Evolutionary conservation across 2,888 invertebrate species (phyloP).

Genomic region (Flabesymbios commensalis): DNA sequence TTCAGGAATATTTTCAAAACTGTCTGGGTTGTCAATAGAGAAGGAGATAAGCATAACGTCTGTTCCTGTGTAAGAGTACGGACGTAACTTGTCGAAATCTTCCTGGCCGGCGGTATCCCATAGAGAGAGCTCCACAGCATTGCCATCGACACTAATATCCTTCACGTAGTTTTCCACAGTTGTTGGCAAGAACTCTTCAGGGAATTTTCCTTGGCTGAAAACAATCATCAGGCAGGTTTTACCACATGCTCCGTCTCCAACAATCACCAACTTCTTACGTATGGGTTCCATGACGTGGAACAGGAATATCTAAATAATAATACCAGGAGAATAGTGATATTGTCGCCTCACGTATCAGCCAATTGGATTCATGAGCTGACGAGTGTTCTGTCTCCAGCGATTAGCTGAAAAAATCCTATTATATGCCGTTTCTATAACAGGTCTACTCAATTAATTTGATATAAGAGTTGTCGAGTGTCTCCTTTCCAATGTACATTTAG

Average conservation of each 20-base stretch:
- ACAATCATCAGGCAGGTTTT: background rate
- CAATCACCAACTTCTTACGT: background rate
- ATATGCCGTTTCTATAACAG: too few relatives aligned
- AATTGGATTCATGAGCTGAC: too few relatives aligned
- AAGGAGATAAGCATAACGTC: slow-evolving; percentile 99
- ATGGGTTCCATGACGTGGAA: too few relatives aligned
- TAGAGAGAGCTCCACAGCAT: background rate
- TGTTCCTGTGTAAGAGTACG: slow-evolving; percentile 88
- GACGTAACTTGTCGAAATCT: slow-evolving; percentile 60
- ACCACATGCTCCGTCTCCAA: background rate
- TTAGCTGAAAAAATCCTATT: too few relatives aligned
- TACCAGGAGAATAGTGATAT: too few relatives aligned
- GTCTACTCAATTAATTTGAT: too few relatives aligned
- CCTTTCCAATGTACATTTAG: too few relatives aligned
- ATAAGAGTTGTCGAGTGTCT: too few relatives aligned
- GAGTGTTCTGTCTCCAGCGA: too few relatives aligned
- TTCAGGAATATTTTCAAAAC: slow-evolving; percentile 95
- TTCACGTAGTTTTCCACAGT: background rate
- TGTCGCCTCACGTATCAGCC: too few relatives aligned
- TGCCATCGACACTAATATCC: background rate
- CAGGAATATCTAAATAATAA: too few relatives aligned
- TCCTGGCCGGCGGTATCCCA: background rate
- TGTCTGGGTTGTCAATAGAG: slow-evolving; percentile 97
- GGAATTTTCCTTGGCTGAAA: background rate
- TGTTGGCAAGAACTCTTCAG: background rate